Conservation (phyloP, 30 jellyfish, hydroid and myxozoan species). For the Mastigias papua region DNA sequence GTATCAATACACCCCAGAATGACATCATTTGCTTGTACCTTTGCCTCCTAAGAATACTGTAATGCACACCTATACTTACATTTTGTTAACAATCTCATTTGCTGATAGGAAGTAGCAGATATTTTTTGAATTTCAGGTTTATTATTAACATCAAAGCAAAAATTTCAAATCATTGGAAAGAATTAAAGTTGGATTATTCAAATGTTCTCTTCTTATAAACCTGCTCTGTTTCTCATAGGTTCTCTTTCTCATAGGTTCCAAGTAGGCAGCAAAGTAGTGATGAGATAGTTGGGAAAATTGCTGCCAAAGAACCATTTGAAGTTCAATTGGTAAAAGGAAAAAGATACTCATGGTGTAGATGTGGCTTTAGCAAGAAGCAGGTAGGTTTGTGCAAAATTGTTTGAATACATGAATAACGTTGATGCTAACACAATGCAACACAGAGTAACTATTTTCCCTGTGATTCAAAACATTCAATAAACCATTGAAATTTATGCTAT, state of each 20-base stretch:
- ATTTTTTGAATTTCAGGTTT: no score
- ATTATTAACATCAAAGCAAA: no score
- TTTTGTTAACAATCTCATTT: no score
- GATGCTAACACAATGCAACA: no score
- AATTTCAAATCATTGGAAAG: no score
- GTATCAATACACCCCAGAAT: no score
- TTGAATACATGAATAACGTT: no score
- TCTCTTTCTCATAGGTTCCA: slow-evolving; percentile 5
- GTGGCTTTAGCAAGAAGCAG: slow-evolving; percentile 90
- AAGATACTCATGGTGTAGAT: slow-evolving; percentile 87
- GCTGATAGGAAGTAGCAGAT: no score
- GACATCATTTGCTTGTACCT: no score
- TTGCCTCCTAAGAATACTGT: no score
- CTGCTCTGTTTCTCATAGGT: neutral
- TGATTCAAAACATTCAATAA: neutral
- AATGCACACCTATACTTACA: no score
- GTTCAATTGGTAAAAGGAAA: slow-evolving; percentile 61
- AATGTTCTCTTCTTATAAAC: neutral
- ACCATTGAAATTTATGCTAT: neutral
- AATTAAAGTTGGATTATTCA: neutral
- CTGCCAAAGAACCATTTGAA: slow-evolving; percentile 80
- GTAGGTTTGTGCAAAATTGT: slow-evolving; percentile 26
- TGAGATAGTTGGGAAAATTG: slow-evolving; percentile 43
- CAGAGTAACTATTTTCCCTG: no score
- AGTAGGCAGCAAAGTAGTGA: slow-evolving; percentile 27